Evolutionary conservation across 2,888 invertebrate species (phyloP), one percentile per base, ranked within the genome.

Genomic region (Metallyticus violacea): DNA sequence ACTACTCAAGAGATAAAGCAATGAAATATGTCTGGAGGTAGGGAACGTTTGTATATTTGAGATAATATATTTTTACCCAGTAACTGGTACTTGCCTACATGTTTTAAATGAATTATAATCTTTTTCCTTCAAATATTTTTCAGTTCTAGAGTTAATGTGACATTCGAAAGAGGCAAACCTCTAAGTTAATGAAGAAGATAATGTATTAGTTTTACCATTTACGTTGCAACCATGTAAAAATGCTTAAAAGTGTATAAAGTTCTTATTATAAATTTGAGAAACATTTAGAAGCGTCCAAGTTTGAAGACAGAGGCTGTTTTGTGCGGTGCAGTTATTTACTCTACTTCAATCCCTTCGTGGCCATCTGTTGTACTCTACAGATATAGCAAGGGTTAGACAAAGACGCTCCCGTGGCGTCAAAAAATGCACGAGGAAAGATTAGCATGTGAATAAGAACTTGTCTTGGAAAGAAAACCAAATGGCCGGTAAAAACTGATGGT

Each of bases 401-500:
- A 62, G 40, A 62, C 15, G 40, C 40, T 62, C 40, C 40, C 40
- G 15, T 62, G 40, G 40, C 40, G 40, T 62, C 40, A 62, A 62
- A 62, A 30, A 62, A 62, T 62, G 40, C 40, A 62, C 40, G 6
- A 1, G 40, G 40, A 22, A 62, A 15, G 40, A 62, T 62, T 62
- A 62, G 40, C 40, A 62, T 62, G 40, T 62, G 40, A 62, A 62
- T 62, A 62, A 62, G 22, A 9, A 9, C 40, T 62, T 7, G 40
- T 62, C 40, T 62, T 62, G 40, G 40, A 62, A 62, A 62, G 9
- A 62, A 62, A 62, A 62, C 40, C 40, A 83, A 83, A 77, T 83
- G 83, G 77, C 83, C 83, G 83, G 62, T 25, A 76, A 25, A 81
- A 77, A 77, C 83, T 28, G 83, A 77, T 83, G 83, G 83, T 83